Conservation (phyloP, 2,113 vertebrate genomes). For the Echinops telfairi region DNA sequence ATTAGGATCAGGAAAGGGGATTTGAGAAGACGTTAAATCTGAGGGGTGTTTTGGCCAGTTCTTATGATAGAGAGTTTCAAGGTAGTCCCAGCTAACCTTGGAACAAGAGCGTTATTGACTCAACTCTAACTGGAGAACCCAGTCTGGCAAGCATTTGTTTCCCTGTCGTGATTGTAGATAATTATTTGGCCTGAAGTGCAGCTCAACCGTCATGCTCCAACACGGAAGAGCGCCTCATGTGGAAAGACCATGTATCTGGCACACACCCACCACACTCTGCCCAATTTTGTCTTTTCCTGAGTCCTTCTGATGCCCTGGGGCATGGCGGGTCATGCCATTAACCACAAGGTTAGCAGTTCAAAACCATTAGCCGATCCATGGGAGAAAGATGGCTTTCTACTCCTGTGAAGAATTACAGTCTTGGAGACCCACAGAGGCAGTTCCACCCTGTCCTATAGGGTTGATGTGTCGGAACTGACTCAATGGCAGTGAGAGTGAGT, state of each 20-base stretch:
- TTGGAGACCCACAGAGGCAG: too few relatives aligned
- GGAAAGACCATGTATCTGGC: not conserved
- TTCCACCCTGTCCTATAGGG: too few relatives aligned
- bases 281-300: not conserved
- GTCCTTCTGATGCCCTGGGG: not conserved
- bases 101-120: constrained; percentile 24
- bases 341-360: too few relatives aligned
- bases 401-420: too few relatives aligned
- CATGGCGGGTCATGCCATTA: too few relatives aligned
- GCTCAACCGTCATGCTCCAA: not conserved
- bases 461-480: too few relatives aligned
- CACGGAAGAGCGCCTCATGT: not conserved
- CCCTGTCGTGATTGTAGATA: not conserved
- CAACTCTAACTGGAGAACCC: not conserved
- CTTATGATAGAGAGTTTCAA: not conserved
- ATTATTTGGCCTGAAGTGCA: not conserved
- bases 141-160: not conserved
- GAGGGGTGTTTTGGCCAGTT: not conserved
- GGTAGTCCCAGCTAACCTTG: not conserved
- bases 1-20: constrained; percentile 41
- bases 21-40: not conserved
- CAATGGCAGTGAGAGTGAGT: too few relatives aligned
- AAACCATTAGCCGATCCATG: too few relatives aligned
- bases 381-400: too few relatives aligned
- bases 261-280: accelerated